These are phyloP conservation scores for Drosophila willistoni DNA, from an alignment of 1,140 invertebrate species.

Conservation along the genomic window DNA sequence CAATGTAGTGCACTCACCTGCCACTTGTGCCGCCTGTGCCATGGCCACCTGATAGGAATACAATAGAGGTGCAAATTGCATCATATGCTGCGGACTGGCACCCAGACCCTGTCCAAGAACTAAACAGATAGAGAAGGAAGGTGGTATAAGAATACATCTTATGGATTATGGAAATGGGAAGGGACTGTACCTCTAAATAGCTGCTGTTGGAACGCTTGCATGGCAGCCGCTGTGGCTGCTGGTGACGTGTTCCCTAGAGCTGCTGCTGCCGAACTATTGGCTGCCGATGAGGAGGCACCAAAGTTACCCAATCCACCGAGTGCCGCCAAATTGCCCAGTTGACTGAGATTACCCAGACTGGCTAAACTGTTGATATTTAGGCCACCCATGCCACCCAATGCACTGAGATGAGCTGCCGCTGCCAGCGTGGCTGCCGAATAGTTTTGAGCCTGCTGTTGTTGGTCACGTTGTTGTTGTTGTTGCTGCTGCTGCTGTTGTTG, in stretches of 20 bases:
- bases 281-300: conserved; percentile 83
- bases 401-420: conserved; percentile 81
- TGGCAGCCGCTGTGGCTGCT: conserved; percentile 88
- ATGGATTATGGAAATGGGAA: background rate
- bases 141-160: background rate
- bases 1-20: conserved; percentile 73
- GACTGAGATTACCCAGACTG: conserved; percentile 73
- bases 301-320: conserved; percentile 77
- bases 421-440: conserved; percentile 83
- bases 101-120: conserved; percentile 76
- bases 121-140: conserved; percentile 23
- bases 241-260: conserved; percentile 82
- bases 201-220: conserved; percentile 92
- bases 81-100: conserved; percentile 89
- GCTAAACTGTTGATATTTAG: conserved; percentile 74
- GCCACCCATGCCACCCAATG: conserved; percentile 73
- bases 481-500: conserved; percentile 69
- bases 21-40: conserved; percentile 89
- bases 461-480: conserved; percentile 74
- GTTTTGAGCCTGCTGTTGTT: conserved; percentile 75
- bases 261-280: conserved; percentile 83
- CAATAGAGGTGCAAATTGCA: conserved; percentile 92
- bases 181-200: conserved; percentile 86
- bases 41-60: conserved; percentile 94
- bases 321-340: conserved; percentile 77